Evolutionary conservation across 1,140 invertebrate genomes (phyloP).

Genomic region (Drosophila varians): DNA sequence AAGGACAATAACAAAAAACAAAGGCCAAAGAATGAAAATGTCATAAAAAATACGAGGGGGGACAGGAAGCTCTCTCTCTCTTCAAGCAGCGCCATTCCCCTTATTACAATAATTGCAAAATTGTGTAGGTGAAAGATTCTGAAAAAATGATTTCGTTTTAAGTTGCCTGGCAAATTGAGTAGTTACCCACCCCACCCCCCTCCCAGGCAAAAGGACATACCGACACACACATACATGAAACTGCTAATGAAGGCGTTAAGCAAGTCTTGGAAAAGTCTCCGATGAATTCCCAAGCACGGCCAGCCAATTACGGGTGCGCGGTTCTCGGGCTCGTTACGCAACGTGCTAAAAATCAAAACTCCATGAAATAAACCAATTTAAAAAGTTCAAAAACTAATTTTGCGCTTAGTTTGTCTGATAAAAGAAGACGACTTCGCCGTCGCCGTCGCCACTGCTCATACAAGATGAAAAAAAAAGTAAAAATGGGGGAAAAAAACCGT

Average conservation of each 20-base stretch:
- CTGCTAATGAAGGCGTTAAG: conserved; percentile 76
- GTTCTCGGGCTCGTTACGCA: conserved; percentile 78
- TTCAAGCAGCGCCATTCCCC: conserved; percentile 29
- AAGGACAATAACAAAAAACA: conserved; percentile 17
- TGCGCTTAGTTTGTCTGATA: conserved; percentile 83
- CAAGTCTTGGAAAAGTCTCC: conserved; percentile 37
- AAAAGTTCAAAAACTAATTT: conserved; percentile 83
- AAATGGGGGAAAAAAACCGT: neutral
- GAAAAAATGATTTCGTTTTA: conserved; percentile 70
- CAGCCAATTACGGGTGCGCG: conserved; percentile 68
- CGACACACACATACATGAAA: neutral
- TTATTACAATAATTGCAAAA: conserved; percentile 79
- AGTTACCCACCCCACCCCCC: conserved; percentile 47
- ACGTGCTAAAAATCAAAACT: conserved; percentile 83
- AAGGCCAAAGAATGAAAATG: conserved; percentile 43
- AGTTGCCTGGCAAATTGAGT: conserved; percentile 75
- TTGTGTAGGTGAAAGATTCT: conserved; percentile 68
- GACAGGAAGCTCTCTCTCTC: conserved; percentile 16
- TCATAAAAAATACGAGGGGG: conserved; percentile 63
- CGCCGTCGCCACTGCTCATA: conserved; percentile 35
- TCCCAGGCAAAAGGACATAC: conserved; percentile 8
- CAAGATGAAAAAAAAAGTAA: conserved; percentile 21
- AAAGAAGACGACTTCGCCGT: conserved; percentile 71
- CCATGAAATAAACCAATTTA: conserved; percentile 83
- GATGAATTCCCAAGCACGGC: conserved; percentile 46